phyloP scores from a whole-genome alignment of 2,888 invertebrate genomes.

The Sicus ferrugineus region DNA sequence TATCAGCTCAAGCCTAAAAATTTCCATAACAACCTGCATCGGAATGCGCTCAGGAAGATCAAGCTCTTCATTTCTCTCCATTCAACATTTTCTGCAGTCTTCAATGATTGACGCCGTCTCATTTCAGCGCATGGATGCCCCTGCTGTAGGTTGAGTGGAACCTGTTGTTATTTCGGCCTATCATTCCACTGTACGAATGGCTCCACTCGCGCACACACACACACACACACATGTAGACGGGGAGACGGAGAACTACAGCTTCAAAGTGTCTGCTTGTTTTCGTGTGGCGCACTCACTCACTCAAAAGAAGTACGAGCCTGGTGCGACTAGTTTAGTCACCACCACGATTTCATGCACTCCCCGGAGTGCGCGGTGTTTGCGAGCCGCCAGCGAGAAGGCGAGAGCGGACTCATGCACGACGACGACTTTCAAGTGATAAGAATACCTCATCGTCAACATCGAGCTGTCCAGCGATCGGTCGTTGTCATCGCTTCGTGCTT shows the following conservation, averaged over 20 bases:
- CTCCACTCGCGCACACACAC: not conserved
- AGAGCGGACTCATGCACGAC: not conserved
- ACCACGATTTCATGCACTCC: not conserved
- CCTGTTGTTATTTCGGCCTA: slow-evolving; percentile 11
- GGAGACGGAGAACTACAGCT: not conserved
- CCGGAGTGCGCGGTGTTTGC: not conserved
- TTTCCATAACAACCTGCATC: too few relatives aligned
- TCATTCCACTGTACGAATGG: not conserved
- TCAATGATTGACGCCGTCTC: not conserved
- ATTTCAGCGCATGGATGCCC: not conserved
- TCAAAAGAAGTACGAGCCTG: slow-evolving; percentile 1
- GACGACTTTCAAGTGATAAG: slow-evolving; percentile 34
- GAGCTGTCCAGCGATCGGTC: slow-evolving; percentile 25
- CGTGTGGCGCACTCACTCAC: slow-evolving; percentile 13
- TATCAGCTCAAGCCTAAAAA: too few relatives aligned
- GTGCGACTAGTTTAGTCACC: not conserved
- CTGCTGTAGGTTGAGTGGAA: not conserved
- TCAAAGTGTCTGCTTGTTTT: slow-evolving; percentile 1
- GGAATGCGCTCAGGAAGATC: too few relatives aligned
- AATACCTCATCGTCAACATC: slow-evolving; percentile 25
- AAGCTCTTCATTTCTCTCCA: too few relatives aligned
- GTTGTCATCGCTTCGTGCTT: not conserved
- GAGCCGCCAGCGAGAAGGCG: slow-evolving; percentile 9
- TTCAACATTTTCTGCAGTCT: too few relatives aligned
- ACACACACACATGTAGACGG: not conserved